Conservation (phyloP, 1,140 invertebrate species). For the Penaeus indicus region DNA sequence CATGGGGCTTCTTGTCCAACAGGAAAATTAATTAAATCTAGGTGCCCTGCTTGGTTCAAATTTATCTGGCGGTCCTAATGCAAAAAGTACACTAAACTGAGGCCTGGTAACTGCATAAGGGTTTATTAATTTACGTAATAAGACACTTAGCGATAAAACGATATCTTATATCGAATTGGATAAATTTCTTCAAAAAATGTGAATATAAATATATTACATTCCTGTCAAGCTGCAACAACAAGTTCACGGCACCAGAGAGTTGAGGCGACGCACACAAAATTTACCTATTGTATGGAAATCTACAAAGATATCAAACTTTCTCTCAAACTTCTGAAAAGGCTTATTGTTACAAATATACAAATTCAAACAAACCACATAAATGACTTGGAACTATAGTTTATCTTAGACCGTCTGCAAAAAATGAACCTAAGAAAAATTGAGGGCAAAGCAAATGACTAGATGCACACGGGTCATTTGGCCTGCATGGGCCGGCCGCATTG, state of each 20-base stretch:
- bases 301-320: constrained; percentile 59
- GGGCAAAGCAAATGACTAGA: constrained; percentile 60
- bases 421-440: constrained; percentile 35
- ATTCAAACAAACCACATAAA: constrained; percentile 58
- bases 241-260: constrained; percentile 48
- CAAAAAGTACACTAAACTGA: constrained; percentile 2
- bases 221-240: constrained; percentile 59
- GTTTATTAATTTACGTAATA: constrained; percentile 44
- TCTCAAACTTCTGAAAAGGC: constrained; percentile 49
- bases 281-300: constrained; percentile 46
- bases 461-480: constrained; percentile 47
- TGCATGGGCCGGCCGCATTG: constrained; percentile 41
- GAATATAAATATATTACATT: constrained; percentile 57
- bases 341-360: constrained; percentile 60
- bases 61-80: constrained; percentile 28
- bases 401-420: constrained; percentile 51
- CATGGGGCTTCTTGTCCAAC: constrained; percentile 9
- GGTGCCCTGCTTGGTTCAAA: constrained; percentile 36
- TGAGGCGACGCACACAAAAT: constrained; percentile 41
- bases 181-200: constrained; percentile 46
- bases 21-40: constrained; percentile 28
- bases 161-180: constrained; percentile 45
- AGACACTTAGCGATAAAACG: constrained; percentile 59
- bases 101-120: constrained; percentile 47
- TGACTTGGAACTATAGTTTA: constrained; percentile 49